Evolutionary conservation across 2,797 vertebrate species (phyloP).

Genomic region (Cetoscarus ocellatus): DNA sequence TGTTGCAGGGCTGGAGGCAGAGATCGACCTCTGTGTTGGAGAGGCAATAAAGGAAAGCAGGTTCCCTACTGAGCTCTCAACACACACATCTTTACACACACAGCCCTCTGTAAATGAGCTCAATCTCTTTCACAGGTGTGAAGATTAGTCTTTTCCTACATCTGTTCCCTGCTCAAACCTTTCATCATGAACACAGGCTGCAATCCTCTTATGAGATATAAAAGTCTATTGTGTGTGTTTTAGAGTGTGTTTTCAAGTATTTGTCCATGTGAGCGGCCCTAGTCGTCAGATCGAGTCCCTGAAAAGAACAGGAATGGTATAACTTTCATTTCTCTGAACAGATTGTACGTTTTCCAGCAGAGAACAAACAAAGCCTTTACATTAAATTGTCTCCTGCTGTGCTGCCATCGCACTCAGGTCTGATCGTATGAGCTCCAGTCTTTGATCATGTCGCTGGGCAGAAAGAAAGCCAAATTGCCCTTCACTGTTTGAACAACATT

Average conservation of each 20-base stretch:
- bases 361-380: slow-evolving; percentile 40
- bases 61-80: slow-evolving; percentile 52
- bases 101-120: slow-evolving; percentile 54
- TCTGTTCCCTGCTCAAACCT: slow-evolving; percentile 62
- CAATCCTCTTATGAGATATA: slow-evolving; percentile 64
- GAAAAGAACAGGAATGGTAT: slow-evolving; percentile 15
- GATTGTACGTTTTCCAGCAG: slow-evolving; percentile 16
- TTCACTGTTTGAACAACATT: slow-evolving; percentile 19
- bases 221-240: slow-evolving; percentile 20
- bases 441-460: slow-evolving; percentile 49
- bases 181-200: slow-evolving; percentile 59
- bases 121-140: slow-evolving; percentile 69
- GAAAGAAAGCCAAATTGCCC: slow-evolving; percentile 31
- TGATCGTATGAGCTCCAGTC: slow-evolving; percentile 55
- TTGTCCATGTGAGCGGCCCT: not conserved
- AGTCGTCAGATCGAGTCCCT: slow-evolving; percentile 9
- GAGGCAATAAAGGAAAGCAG: slow-evolving; percentile 59
- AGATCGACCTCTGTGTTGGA: slow-evolving; percentile 42
- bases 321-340: slow-evolving; percentile 19
- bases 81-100: slow-evolving; percentile 33
- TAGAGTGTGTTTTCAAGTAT: not conserved
- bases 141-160: slow-evolving; percentile 68
- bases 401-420: slow-evolving; percentile 37
- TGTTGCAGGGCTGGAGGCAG: slow-evolving; percentile 31
- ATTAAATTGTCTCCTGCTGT: slow-evolving; percentile 45